phyloP scores from a whole-genome alignment of 2,797 vertebrate species.

The Myotis planiceps region DNA sequence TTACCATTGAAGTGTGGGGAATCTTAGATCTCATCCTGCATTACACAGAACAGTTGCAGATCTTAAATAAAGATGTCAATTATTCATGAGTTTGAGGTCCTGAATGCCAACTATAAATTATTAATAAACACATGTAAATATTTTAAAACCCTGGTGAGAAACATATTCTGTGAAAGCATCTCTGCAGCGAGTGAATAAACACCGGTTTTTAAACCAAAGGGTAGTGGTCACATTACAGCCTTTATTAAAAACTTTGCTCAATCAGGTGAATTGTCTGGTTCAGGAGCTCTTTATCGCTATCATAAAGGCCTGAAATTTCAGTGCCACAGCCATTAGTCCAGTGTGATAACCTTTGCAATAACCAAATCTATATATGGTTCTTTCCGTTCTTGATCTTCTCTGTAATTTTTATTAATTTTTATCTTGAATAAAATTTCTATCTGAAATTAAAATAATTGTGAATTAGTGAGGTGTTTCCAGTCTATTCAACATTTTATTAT shows the following conservation, averaged over 20 bases:
- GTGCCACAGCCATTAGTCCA: not conserved
- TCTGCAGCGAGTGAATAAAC: constrained; percentile 59
- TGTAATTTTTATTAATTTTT: not conserved
- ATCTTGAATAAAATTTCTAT: not conserved
- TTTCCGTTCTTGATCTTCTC: not conserved
- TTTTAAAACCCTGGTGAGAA: constrained; percentile 74
- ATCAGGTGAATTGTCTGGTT: not conserved
- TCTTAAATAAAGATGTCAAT: constrained; percentile 73
- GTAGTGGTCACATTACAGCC: not conserved
- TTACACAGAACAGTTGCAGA: constrained; percentile 40
- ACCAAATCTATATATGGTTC: not conserved
- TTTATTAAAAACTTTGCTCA: not conserved
- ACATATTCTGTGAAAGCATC: constrained; percentile 45
- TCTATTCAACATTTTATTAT: too few species aligned
- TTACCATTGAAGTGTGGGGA: not conserved
- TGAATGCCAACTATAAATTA: constrained; percentile 76
- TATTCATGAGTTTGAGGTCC: constrained; percentile 73
- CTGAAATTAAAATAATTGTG: not conserved
- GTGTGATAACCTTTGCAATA: not conserved
- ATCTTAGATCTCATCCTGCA: not conserved
- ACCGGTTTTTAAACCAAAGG: constrained; percentile 58
- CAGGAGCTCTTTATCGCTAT: accelerated
- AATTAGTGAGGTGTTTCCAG: not conserved
- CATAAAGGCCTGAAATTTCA: not conserved
- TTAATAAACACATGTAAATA: constrained; percentile 79